Base-by-base conservation (phyloP, 2,888 invertebrate genomes). In the Cartodere bifasciata region DNA sequence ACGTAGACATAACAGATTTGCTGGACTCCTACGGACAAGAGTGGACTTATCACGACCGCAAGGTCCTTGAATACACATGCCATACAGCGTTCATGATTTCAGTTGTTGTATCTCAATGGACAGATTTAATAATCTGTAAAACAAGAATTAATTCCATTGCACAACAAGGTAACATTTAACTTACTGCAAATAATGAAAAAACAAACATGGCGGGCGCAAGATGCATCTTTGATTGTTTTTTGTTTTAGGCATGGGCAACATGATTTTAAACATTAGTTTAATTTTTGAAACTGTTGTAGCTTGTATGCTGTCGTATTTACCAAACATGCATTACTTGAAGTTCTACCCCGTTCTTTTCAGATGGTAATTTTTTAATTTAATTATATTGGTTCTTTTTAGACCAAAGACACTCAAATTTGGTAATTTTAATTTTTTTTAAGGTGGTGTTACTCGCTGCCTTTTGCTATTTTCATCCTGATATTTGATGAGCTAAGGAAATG, bases 61-160 rank as follows among this genome's bases (percentile, higher is more conserved):
- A 84, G 55, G 62, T 62, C 31, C 53, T 86, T 6, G 84, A 86
- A 53, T 75, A 72, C 50, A 78, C 76, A 31, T 82, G 85, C 36
- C 82, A 85, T 54, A 84, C 86, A 0, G 79, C 83, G 12, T 86
- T 83, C 60, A 85, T 86, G 54, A 75, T 82, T 4, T 72, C 83
- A 4, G 73, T 85, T 34, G 85, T 86, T 17, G 70, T 80, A 49
- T 78, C 78, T 23, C 84, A 85, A 58, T 75, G 80, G 66, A 74
- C 81, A 13, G 82, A 85, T 58, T 68, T 80, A 34, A 75, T 84
- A 43, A 77, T 84, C 45, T 83, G 84, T 55, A 85, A 85, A 57
- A 84, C 83, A 1, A 66, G 82, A 39, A 66, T 80, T 41, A 73
- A 81, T 49, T 82, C 83, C 1, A 61, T 85, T 25, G 47, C 77